Evolutionary conservation across 2,797 vertebrate species (phyloP).

Genomic region (Spinibarbus caldwelli): DNA sequence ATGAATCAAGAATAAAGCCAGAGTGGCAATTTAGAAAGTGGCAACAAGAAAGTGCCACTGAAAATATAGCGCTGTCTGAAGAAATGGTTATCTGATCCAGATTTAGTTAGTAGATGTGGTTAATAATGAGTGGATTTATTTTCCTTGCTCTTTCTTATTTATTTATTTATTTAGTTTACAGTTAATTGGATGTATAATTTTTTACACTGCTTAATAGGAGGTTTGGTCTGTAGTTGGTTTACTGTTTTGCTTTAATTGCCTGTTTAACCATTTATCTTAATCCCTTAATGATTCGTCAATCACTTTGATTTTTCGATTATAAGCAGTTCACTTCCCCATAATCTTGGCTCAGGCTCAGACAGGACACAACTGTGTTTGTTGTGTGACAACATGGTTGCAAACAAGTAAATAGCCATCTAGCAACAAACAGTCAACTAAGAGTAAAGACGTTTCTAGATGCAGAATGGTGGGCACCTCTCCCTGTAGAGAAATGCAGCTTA

Average conservation of each 20-base stretch:
- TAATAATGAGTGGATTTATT: not conserved
- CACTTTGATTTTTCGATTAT: not conserved
- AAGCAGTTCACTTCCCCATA: not conserved
- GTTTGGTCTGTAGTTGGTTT: not conserved
- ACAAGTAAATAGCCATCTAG: not conserved
- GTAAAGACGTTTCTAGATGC: slow-evolving; percentile 1
- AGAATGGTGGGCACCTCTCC: not conserved
- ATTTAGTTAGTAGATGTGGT: not conserved
- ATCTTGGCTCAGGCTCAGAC: not conserved
- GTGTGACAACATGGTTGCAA: not conserved
- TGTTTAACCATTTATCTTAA: not conserved
- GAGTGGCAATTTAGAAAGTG: slow-evolving; percentile 13
- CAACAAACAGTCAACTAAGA: not conserved
- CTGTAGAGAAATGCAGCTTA: not conserved
- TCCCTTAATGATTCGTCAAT: slow-evolving; percentile 4
- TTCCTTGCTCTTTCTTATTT: not conserved
- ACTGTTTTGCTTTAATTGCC: slow-evolving; percentile 5
- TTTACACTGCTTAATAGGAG: not conserved
- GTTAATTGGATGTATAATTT: not conserved
- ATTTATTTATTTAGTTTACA: not conserved
- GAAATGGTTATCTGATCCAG: not conserved
- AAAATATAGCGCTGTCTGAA: not conserved
- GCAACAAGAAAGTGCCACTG: not conserved
- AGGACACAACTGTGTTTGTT: not conserved
- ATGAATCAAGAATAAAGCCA: slow-evolving; percentile 32